Conservation (phyloP, 2,888 invertebrate species). For the Steinernema scapterisci region DNA sequence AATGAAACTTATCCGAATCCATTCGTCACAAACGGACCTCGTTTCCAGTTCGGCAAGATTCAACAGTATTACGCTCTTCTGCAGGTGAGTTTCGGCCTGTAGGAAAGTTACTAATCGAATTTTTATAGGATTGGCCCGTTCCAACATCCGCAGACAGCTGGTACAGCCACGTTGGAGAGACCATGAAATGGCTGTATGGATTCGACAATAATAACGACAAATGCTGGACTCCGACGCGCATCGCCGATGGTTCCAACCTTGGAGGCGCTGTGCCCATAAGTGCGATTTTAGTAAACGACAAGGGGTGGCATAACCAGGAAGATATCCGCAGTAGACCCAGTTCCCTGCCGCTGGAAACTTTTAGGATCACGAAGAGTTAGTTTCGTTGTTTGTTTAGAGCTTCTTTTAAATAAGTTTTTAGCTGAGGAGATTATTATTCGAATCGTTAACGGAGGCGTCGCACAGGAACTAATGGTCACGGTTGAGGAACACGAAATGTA, state of each 20-base stretch:
- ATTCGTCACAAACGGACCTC: not conserved
- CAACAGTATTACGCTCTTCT: slow-evolving; percentile 48
- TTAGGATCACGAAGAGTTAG: slow-evolving; percentile 47
- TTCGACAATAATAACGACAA: slow-evolving; percentile 50
- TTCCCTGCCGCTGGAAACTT: slow-evolving; percentile 54
- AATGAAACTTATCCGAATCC: slow-evolving; percentile 35
- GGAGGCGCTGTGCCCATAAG: slow-evolving; percentile 62
- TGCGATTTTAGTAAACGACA: slow-evolving; percentile 58
- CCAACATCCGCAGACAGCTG: slow-evolving; percentile 50
- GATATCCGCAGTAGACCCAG: slow-evolving; percentile 48
- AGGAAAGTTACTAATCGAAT: not conserved
- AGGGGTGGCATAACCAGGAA: slow-evolving; percentile 61
- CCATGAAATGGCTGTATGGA: slow-evolving; percentile 65
- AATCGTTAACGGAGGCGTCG: slow-evolving; percentile 62
- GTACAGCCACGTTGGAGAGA: slow-evolving; percentile 54
- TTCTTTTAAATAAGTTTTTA: slow-evolving; percentile 35
- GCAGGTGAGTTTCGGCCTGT: slow-evolving; percentile 38
- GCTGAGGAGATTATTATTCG: slow-evolving; percentile 52
- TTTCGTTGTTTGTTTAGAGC: not conserved
- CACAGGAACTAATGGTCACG: slow-evolving; percentile 59
- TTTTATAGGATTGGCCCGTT: slow-evolving; percentile 57
- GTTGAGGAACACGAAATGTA: slow-evolving; percentile 57
- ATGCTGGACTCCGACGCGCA: slow-evolving; percentile 62
- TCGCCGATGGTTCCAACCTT: slow-evolving; percentile 61
- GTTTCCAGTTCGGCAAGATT: slow-evolving; percentile 36